Percentiles rank a stretch among this genome's conserved stretches.
These are phyloP conservation scores for Mylabris sibirica DNA, from an alignment of 2,888 invertebrate genomes.

Conservation along the genomic window DNA sequence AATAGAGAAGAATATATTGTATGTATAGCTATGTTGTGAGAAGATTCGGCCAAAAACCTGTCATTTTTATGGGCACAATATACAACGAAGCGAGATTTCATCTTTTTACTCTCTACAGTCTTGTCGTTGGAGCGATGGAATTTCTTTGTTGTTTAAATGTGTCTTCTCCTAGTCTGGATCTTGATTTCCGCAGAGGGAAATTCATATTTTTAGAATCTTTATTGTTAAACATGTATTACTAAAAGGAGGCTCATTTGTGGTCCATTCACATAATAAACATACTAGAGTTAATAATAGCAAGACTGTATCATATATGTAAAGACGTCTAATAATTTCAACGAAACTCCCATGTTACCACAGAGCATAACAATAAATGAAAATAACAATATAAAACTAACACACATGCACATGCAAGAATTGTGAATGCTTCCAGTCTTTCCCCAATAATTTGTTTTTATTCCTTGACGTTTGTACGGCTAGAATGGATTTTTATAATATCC, in stretches of 20 bases:
- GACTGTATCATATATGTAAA: background rate
- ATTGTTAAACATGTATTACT: constrained; percentile 36
- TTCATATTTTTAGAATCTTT: constrained; percentile 53
- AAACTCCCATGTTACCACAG: background rate
- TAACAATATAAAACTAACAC: background rate
- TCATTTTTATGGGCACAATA: constrained; percentile 54
- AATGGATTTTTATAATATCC: constrained; percentile 12
- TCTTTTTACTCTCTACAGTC: constrained; percentile 44
- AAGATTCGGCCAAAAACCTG: constrained; percentile 50
- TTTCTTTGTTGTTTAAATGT: constrained; percentile 55
- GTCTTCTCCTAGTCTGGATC: constrained; percentile 50
- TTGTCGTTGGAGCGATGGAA: constrained; percentile 40
- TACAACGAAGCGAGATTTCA: constrained; percentile 53
- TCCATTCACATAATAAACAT: constrained; percentile 17
- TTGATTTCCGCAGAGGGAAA: constrained; percentile 59
- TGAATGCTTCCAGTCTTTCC: background rate
- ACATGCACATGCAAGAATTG: background rate
- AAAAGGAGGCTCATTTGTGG: constrained; percentile 36
- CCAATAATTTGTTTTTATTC: background rate
- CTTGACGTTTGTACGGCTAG: background rate
- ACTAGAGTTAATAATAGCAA: background rate
- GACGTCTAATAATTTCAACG: background rate
- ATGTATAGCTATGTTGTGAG: constrained; percentile 42
- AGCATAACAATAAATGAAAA: background rate
- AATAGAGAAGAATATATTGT: constrained; percentile 52